Base-by-base conservation (phyloP, 1,140 invertebrate genomes). In the Leptinotarsa undecemlineata region DNA sequence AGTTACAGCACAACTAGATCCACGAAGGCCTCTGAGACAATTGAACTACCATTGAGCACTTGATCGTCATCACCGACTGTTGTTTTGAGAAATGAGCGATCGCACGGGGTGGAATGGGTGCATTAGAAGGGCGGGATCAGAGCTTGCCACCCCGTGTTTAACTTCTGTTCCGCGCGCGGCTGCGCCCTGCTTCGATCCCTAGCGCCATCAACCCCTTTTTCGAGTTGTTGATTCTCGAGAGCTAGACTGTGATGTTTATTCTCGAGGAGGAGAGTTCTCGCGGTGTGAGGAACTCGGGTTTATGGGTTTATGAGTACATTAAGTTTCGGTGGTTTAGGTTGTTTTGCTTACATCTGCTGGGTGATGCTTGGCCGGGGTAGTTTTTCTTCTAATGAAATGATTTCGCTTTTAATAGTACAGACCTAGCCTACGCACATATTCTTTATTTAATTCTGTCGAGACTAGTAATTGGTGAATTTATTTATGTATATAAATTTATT, bases 111-210 rank as follows among this genome's bases (percentile, higher is more conserved):
- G 2, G 33, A 14, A 68, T 20, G 69, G 67, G 48, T 15, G 61
- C 75, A 70, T 75, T 71, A 74, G 73, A 77, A 79, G 81, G 83
- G 83, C 83, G 83, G 83, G 82, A 84, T 84, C 82, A 83, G 80
- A 82, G 67, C 78, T 82, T 80, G 83, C 82, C 78, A 82, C 81
- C 83, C 83, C 80, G 82, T 83, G 80, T 84, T 84, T 84, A 84
- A 84, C 83, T 84, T 84, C 83, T 84, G 81, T 80, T 75, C 75
- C 75, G 73, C 78, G 77, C 77, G 80, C 80, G 77, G 66, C 76
- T 81, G 76, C 80, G 76, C 76, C 75, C 68, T 78, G 68, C 63
- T 63, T 47, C 63, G 64, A 15, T 17, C 42, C 72, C 69, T 20
- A 33, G 63, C 61, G 20, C 48, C 42, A 20, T 76, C 77, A 69